These are phyloP conservation scores for Nycticebus coucang DNA, from an alignment of 2,113 vertebrate species.

Conservation along the genomic window DNA sequence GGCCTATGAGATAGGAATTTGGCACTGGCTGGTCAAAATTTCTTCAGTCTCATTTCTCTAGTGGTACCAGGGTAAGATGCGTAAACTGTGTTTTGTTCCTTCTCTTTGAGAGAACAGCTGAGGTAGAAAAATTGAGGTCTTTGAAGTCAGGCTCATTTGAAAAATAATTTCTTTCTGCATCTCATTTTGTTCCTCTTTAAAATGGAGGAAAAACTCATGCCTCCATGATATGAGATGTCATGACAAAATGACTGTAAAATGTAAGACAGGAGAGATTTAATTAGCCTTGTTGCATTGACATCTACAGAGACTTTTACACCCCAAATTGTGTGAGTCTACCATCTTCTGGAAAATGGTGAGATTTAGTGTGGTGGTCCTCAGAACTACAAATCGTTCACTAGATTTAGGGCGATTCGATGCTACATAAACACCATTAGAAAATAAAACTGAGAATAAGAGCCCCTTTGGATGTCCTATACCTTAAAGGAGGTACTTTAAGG, in stretches of 20 bases:
- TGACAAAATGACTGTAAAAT: not conserved
- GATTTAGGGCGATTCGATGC: not conserved
- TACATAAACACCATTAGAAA: conserved; percentile 22
- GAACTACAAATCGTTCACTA: not conserved
- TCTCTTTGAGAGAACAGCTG: not conserved
- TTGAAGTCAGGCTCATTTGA: not conserved
- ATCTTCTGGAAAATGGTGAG: not conserved
- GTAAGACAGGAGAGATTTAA: not conserved
- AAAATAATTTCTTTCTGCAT: conserved; percentile 18
- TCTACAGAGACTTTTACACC: not conserved
- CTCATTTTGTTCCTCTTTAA: conserved; percentile 52
- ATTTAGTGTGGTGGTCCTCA: not conserved
- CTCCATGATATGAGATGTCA: not conserved
- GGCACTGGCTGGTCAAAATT: not conserved
- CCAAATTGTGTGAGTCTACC: not conserved
- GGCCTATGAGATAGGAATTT: conserved; percentile 25
- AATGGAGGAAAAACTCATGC: conserved; percentile 3
- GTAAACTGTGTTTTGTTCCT: conserved; percentile 26
- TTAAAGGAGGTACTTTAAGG: not conserved
- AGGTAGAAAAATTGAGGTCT: not conserved
- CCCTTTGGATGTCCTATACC: not conserved
- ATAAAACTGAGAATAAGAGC: not conserved
- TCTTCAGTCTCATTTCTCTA: conserved; percentile 15
- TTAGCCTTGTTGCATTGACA: not conserved
- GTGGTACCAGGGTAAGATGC: not conserved